Evolutionary conservation across 1,140 invertebrate genomes (phyloP).

Genomic region (Dryas iulia): DNA sequence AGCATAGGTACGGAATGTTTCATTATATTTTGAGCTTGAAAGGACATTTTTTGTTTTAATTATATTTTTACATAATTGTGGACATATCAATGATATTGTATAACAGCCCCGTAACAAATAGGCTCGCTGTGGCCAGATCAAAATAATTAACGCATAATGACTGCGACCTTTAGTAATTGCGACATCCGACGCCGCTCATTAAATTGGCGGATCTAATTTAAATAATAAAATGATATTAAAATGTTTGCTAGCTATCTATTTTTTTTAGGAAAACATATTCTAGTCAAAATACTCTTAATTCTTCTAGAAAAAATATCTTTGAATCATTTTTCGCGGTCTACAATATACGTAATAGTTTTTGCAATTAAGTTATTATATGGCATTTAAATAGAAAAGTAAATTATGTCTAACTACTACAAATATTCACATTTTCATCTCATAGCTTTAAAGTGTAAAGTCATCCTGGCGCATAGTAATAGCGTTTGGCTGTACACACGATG

Average conservation of each 20-base stretch:
- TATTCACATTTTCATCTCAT: no score
- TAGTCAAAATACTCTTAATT: no score
- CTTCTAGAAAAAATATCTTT: no score
- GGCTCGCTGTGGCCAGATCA: conserved; percentile 23
- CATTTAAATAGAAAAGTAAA: no score
- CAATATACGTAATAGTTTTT: no score
- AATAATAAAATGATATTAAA: conserved; percentile 14
- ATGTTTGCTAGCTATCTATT: background rate
- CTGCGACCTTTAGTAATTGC: conserved; percentile 35
- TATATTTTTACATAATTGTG: background rate
- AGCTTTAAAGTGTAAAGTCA: no score
- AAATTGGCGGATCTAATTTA: conserved; percentile 25
- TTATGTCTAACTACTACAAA: no score
- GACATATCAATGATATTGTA: conserved; percentile 12
- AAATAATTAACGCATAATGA: conserved; percentile 38
- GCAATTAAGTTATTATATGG: no score
- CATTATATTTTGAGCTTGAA: background rate
- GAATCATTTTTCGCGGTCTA: no score
- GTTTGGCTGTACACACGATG: no score
- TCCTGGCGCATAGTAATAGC: no score
- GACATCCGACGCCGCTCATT: conserved; percentile 34
- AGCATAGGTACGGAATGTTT: no score
- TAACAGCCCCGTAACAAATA: conserved; percentile 33
- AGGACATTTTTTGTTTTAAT: background rate
- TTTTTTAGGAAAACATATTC: background rate